Evolutionary conservation across 64 coral and sea anemone species (phyloP), one percentile per base, ranked within the genome.

Genomic region (Actinia equina): DNA sequence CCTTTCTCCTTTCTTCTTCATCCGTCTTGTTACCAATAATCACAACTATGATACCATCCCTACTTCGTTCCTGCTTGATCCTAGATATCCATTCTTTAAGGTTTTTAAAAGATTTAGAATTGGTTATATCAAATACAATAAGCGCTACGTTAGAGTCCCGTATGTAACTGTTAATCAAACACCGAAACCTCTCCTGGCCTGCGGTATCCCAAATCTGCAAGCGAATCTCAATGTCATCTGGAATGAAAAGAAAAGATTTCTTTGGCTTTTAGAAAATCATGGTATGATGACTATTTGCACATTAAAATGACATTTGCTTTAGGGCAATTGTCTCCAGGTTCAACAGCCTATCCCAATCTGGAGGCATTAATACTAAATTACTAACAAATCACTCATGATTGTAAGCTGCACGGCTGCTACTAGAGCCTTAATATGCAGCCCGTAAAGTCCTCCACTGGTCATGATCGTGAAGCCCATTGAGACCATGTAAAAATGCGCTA

Each of bases 201-300:
- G 97, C 97, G 49, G 97, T 99, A 86, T 99, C 97, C 97, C 97
- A 99, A 4, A 99, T 90, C 65, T 99, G 93, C 10, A 99, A 77
- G 13, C 91, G 93, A 30, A 99, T 53, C 6, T 87, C 89, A 56
- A 93, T 25, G 60, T 92, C 92, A 83, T 98, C 95, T 98, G 67
- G 20, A 86, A 55, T 17, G 25, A 61, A 57, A 57, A 16, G 11
- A 57, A 57, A 7, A 6, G 52, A 54, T 54, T 54, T 54, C 52
- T 8, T 54, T 54, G 52, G 52, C 12, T 54, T 54, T 6, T 54
- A 12, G 10, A 57, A 57, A 57, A 57, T 57, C 7, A 57, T 7
- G 0, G 55, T 2, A 57, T 57, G 55, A 12, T 6, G 12, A 54
- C 6, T 54, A 54, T 12, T 8, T 54, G 52, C 1, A 54, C 52